phyloP scores from a whole-genome alignment of 2,113 vertebrate genomes.

The Piaya cayana region DNA sequence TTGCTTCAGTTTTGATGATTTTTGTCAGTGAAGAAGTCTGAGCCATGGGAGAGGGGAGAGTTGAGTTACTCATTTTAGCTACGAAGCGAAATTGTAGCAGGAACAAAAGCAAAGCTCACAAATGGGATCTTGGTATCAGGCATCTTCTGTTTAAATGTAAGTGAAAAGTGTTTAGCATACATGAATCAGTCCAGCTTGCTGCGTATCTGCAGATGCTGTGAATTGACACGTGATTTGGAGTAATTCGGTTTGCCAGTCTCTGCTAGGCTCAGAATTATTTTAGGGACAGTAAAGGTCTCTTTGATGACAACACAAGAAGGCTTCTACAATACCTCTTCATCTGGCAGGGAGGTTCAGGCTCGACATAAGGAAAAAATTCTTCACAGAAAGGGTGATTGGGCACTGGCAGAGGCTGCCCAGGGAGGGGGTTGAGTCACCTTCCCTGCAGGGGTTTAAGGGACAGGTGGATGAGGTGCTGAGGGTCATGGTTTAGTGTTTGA shows the following conservation, averaged over 20 bases:
- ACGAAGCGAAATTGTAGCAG: background rate
- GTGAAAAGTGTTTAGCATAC: background rate
- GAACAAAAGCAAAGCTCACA: background rate
- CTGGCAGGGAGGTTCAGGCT: too few species aligned
- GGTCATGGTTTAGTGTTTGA: too few species aligned
- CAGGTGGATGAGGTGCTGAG: too few species aligned
- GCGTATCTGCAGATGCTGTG: background rate
- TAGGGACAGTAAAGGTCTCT: background rate
- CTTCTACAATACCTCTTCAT: background rate
- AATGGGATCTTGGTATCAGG: background rate
- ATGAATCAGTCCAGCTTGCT: background rate
- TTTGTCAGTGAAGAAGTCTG: background rate
- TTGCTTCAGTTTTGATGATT: background rate
- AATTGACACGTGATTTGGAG: background rate
- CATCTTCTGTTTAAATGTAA: background rate
- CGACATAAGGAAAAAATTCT: too few species aligned
- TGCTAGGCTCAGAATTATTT: background rate
- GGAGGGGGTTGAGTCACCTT: too few species aligned
- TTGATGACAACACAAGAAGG: background rate
- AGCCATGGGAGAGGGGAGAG: background rate
- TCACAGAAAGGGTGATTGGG: too few species aligned
- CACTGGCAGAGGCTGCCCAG: too few species aligned
- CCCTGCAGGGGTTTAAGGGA: too few species aligned
- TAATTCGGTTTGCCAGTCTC: slow-evolving; percentile 1
- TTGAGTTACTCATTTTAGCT: background rate